phyloP scores from a whole-genome alignment of 2,888 invertebrate genomes.

The Asteroscopus sphinx region DNA sequence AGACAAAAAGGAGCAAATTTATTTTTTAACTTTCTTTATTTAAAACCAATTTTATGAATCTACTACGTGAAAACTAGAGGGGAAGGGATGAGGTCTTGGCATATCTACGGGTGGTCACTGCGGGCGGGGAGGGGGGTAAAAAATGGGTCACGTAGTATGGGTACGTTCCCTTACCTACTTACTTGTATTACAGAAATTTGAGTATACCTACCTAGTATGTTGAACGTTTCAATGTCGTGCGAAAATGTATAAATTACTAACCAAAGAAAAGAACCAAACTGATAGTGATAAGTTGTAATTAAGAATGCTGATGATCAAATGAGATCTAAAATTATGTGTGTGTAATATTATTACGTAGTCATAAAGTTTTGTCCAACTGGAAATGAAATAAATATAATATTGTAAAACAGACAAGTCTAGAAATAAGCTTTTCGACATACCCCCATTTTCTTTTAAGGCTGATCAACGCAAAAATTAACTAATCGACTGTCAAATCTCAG shows the following conservation, averaged over 20 bases:
- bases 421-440: constrained; percentile 40
- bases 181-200: constrained; percentile 43
- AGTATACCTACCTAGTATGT: constrained; percentile 50
- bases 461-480: too few relatives aligned
- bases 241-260: constrained; percentile 62
- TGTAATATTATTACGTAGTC: constrained; percentile 23
- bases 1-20: too few relatives aligned
- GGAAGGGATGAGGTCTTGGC: too few relatives aligned
- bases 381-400: constrained; percentile 45
- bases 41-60: too few relatives aligned
- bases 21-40: too few relatives aligned
- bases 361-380: constrained; percentile 49
- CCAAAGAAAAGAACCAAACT: constrained; percentile 84
- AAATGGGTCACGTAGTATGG: too few relatives aligned
- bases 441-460: too few relatives aligned
- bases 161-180: constrained; percentile 50
- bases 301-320: constrained; percentile 36
- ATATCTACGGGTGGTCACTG: too few relatives aligned
- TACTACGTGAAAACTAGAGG: too few relatives aligned
- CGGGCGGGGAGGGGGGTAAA: too few relatives aligned
- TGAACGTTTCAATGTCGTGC: constrained; percentile 59
- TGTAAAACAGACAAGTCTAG: constrained; percentile 38
- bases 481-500: too few relatives aligned
- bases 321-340: constrained; percentile 33
- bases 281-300: constrained; percentile 65